Base-by-base conservation (phyloP, 2,113 vertebrate genomes). In the Peromyscus maniculatus region DNA sequence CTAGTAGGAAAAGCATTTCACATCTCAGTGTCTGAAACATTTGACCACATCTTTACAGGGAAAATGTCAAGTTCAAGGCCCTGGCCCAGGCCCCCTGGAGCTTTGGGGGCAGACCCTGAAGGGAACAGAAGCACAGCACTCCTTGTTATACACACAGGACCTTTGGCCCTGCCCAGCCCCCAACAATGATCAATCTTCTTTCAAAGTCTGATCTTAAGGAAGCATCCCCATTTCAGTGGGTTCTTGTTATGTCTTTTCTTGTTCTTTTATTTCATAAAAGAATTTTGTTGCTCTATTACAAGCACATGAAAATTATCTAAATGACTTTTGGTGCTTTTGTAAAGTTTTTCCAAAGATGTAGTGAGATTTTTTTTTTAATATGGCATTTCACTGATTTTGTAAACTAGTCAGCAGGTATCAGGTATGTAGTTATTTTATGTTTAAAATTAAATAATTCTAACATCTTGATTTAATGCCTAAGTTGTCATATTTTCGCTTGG, bases 401-500 rank as follows among this genome's bases (percentile, higher is more conserved):
- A 94, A 91, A 90, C 80, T 93, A 87, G n/a, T 22, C 15, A 84
- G 26, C 31, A 43, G 78, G n/a, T 33, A 79, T 92, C 69, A 92
- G 71, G 26, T 77, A 96, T 88, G 28, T 82, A 91, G 89, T 93
- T 92, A 59, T 95, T 93, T 95, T 94, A 87, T 91, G 24, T 94
- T 28, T 69, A 92, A 95, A 89, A 36, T 96, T 39, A 95, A 67
- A 86, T 86, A 46, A 31, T 31, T 82, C 59, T 62, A 83, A 62
- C 21, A n/a, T 62, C 55, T 83, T 83, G 55, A 83, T 83, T 39
- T 83, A 69, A 49, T 87, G 21, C 8, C 10, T 87, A 36, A 33
- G 87, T n/a, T 98, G 91, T 98, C 69, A 87, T 96, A 97, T 97
- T 98, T 88, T 98, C 97, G 39, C 97, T n/a, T 91, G 64, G 49